Conservation (phyloP, 1,140 invertebrate genomes). For the Drosophila prosaltans region DNA sequence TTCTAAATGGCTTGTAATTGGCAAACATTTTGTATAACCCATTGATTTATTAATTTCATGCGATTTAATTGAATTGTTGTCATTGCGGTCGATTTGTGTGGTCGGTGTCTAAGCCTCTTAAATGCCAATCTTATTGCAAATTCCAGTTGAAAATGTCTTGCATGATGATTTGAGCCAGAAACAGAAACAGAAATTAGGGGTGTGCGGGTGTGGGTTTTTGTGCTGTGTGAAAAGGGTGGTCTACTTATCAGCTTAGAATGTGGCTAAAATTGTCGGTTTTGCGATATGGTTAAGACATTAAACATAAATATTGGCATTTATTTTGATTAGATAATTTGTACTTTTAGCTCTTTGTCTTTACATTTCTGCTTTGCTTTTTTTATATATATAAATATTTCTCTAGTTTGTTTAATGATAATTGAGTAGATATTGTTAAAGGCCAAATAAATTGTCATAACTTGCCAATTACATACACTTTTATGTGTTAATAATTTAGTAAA, state of each 20-base stretch:
- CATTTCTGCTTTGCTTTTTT: neutral
- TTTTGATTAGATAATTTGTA: conserved; percentile 19
- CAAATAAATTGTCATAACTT: neutral
- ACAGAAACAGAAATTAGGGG: neutral
- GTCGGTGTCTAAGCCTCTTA: conserved; percentile 10
- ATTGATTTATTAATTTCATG: conserved; percentile 68
- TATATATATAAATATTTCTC: neutral
- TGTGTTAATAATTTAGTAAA: no score
- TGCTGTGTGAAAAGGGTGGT: neutral
- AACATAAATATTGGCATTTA: conserved; percentile 6
- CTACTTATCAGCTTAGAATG: conserved; percentile 13
- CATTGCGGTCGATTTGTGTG: conserved; percentile 44
- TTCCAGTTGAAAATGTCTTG: conserved; percentile 8
- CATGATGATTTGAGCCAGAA: neutral
- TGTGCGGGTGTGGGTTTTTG: no score
- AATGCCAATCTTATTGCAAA: conserved; percentile 20
- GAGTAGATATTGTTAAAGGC: neutral
- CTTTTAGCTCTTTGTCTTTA: neutral
- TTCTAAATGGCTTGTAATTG: conserved; percentile 74
- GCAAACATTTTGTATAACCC: conserved; percentile 54
- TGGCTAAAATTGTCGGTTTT: neutral
- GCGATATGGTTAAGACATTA: conserved; percentile 13
- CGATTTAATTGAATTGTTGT: conserved; percentile 56
- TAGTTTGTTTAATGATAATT: neutral
- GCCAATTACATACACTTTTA: no score